Evolutionary conservation across 2,113 vertebrate genomes (phyloP), one percentile per base, ranked within the genome.

Genomic region (Caranx melampygus): DNA sequence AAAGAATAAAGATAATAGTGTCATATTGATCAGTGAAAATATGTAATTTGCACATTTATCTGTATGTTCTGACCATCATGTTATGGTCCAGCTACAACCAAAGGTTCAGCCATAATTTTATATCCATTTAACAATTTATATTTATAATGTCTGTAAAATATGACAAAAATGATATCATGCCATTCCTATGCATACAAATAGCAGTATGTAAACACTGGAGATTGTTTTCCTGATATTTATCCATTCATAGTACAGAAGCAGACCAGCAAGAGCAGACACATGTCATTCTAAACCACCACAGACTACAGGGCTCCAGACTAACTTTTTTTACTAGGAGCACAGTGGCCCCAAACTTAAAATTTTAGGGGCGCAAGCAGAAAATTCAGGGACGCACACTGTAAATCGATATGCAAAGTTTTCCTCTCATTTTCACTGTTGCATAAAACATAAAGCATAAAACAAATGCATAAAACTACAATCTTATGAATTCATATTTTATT

Each of bases 11-110:
- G 26, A 26, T 26, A 26, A 78, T 47, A 80, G 47, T 64, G 40
- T 77, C 72, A 85, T 72, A 73, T 81, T 70, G 8, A 26, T 34
- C 45, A 55, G 51, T 62, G 3, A 51, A 21, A 12, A 59, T 59
- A 49, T 20, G 14, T 45, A 1, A 42, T 71, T 34, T 73, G 6
- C 57, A 52, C 35, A 63, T 71, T n/a, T 45, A 44, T 31, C 20
- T 52, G 60, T 9, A 26, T 68, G 2, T 8, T 75, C 47, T 37
- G 31, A 65, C 33, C 34, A 65, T 51, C 7, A 66, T 20, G 1
- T 15, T 34, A 31, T 20, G 31, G 21, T 37, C 45, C 26, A 5
- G 5, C 34, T 8, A 44, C 16, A 31, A 37, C 37, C 13, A 20
- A 61, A 63, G 26, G 13, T 62, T 58, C 26, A 13, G 59, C 33